phyloP scores from a whole-genome alignment of 2,113 vertebrate species.

The Ageneiosus marmoratus region DNA sequence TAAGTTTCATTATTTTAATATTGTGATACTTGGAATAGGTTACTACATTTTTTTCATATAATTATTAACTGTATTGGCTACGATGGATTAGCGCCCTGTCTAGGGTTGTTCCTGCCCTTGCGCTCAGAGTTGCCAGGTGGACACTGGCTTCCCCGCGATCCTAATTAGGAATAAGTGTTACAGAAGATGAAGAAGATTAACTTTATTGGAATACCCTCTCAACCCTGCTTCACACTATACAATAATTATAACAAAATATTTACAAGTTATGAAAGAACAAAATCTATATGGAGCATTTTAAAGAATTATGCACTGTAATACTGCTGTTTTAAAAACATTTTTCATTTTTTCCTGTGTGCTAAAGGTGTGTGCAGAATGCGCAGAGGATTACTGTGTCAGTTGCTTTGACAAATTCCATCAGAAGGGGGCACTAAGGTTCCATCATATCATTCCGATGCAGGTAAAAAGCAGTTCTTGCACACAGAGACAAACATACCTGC shows the following conservation, averaged over 20 bases:
- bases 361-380: slow-evolving; percentile 81
- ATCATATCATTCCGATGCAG: slow-evolving; percentile 78
- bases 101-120: no score
- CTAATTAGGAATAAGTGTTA: no score
- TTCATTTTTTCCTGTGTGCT: slow-evolving; percentile 27
- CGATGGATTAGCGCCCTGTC: no score
- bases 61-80: no score
- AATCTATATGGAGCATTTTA: background rate
- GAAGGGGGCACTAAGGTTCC: slow-evolving; percentile 87
- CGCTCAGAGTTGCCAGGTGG: no score
- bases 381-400: slow-evolving; percentile 80
- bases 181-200: no score
- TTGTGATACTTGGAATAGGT: no score
- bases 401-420: slow-evolving; percentile 85
- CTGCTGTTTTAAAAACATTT: background rate
- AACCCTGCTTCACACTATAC: no score
- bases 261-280: background rate
- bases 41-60: no score
- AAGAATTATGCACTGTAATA: background rate
- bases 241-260: background rate
- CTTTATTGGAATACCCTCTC: no score
- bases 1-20: no score
- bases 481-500: background rate
- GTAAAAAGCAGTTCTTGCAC: slow-evolving; percentile 60
- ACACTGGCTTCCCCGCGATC: no score